A percentile compares a stretch with the other conserved stretches of the same genome.
Evolutionary conservation across 2,113 vertebrate genomes (phyloP).

Genomic region (Indri indri): DNA sequence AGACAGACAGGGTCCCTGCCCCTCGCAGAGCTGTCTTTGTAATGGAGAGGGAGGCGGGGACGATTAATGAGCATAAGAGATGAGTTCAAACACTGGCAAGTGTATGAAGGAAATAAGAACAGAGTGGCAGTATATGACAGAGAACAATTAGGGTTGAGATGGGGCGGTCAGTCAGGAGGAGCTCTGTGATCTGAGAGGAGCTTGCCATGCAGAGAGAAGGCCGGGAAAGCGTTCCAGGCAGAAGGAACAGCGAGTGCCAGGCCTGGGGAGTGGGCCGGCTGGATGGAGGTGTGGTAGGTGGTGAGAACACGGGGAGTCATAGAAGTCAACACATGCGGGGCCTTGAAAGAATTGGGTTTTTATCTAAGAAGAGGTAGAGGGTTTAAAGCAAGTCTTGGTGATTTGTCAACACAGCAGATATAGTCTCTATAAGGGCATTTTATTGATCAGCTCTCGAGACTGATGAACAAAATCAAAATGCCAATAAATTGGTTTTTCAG

Average conservation of each 20-base stretch:
- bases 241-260: conserved; percentile 1
- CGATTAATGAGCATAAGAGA: neutral
- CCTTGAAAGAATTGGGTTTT: neutral
- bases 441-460: neutral
- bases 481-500: conserved; percentile 6
- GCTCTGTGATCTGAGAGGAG: neutral
- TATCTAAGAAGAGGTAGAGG: neutral
- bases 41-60: neutral
- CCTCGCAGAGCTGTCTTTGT: neutral
- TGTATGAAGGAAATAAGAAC: neutral
- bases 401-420: neutral
- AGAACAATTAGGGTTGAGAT: neutral
- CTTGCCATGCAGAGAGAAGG: neutral
- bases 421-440: neutral
- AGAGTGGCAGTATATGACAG: neutral
- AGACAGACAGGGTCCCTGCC: neutral
- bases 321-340: neutral
- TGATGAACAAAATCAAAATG: conserved; percentile 15
- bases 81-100: neutral
- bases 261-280: neutral
- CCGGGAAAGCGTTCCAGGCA: neutral
- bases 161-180: neutral
- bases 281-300: neutral
- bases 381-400: neutral
- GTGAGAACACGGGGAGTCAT: neutral